Percentiles rank a stretch among this genome's conserved stretches.
Evolutionary conservation across 2,113 vertebrate species (phyloP).

Genomic region (Cettia cetti): DNA sequence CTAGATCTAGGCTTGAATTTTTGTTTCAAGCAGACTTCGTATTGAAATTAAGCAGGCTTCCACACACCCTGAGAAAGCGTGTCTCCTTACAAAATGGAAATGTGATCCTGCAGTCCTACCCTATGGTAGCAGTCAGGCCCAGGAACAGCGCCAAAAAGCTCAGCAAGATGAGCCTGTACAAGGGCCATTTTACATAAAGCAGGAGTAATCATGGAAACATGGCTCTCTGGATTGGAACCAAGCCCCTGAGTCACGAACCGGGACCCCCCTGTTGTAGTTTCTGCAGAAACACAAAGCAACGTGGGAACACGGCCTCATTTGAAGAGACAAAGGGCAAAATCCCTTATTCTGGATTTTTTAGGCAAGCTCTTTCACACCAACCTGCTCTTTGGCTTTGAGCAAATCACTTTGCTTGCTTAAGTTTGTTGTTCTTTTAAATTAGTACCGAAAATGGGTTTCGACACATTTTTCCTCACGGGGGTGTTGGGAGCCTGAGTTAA

Average conservation of each 20-base stretch:
- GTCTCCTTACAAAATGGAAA: conserved; percentile 46
- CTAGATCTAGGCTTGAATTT: not conserved
- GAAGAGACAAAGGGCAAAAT: not conserved
- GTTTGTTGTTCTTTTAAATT: conserved; percentile 46
- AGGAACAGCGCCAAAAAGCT: conserved; percentile 33
- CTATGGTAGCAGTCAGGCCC: conserved; percentile 28
- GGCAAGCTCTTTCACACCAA: conserved; percentile 34
- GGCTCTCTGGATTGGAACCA: conserved; percentile 41
- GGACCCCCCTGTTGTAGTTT: conserved; percentile 26
- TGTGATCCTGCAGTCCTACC: conserved; percentile 16
- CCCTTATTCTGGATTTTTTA: conserved; percentile 39
- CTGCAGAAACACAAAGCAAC: not conserved
- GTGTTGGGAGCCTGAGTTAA: conserved; percentile 43
- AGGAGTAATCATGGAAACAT: conserved; percentile 47
- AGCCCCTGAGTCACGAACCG: conserved; percentile 1
- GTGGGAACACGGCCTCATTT: not conserved
- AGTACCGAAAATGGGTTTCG: conserved; percentile 53
- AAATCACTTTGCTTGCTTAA: conserved; percentile 43
- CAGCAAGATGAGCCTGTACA: conserved; percentile 53
- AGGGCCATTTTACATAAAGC: conserved; percentile 59
- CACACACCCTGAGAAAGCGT: not conserved
- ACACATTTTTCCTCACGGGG: conserved; percentile 60
- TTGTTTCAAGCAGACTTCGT: not conserved
- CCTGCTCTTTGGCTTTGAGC: conserved; percentile 41
- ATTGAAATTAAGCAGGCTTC: conserved; percentile 15